Conservation (phyloP, 2,113 vertebrate genomes). For the Scatophagus argus region DNA sequence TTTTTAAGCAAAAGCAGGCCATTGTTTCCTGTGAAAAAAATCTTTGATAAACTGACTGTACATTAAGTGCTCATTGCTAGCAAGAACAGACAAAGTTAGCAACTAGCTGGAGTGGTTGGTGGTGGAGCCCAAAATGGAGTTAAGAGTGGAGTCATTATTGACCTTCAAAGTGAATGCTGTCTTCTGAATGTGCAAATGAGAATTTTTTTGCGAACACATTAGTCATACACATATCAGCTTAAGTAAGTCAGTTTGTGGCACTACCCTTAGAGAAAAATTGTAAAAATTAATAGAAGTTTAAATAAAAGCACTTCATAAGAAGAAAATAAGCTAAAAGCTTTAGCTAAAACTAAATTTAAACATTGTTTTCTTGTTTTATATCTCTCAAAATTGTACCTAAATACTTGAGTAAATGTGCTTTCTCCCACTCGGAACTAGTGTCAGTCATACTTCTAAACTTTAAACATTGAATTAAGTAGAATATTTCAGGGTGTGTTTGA, state of each 20-base stretch:
- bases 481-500: conserved; percentile 23
- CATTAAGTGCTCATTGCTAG: neutral
- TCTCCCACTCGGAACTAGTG: neutral
- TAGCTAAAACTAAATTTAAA: too few relatives aligned
- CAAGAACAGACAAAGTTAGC: neutral
- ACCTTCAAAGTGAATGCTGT: neutral
- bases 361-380: too few relatives aligned
- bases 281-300: neutral
- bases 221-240: neutral
- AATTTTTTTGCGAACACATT: neutral
- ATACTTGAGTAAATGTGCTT: conserved; percentile 8
- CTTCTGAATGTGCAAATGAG: neutral
- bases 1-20: too few relatives aligned
- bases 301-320: too few relatives aligned
- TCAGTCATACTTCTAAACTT: conserved; percentile 19
- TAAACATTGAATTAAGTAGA: conserved; percentile 29
- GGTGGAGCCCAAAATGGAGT: conserved; percentile 13
- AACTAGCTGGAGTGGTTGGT: neutral
- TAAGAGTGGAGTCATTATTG: neutral
- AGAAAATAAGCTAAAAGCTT: too few relatives aligned
- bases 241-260: neutral
- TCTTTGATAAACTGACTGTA: conserved; percentile 5
- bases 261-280: neutral
- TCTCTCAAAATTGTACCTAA: neutral
- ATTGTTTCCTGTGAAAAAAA: too few relatives aligned